Conservation (phyloP, 2,888 invertebrate species). For the Crossocerus cetratus region DNA sequence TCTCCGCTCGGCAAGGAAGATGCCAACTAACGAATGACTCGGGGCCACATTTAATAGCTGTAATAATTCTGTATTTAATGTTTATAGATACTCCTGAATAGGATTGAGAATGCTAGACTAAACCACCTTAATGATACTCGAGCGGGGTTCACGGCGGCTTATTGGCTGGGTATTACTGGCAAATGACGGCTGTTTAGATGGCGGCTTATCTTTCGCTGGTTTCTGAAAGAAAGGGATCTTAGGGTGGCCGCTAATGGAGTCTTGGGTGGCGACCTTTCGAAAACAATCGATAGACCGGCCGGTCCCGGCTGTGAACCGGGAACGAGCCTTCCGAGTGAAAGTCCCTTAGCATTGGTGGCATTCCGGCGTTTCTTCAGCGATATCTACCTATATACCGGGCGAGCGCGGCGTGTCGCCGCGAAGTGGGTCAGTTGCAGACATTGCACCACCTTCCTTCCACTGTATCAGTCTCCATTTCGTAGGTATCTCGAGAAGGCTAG, state of each 20-base stretch:
- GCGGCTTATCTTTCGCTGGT: conserved; percentile 40
- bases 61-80: no score
- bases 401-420: conserved; percentile 27
- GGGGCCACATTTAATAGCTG: no score
- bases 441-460: conserved; percentile 66
- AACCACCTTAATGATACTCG: no score
- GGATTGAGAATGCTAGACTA: no score
- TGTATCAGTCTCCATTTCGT: conserved; percentile 50
- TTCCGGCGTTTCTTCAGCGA: conserved; percentile 70
- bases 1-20: no score
- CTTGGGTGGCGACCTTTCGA: conserved; percentile 68
- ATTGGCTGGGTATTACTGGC: conserved; percentile 10
- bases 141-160: no score
- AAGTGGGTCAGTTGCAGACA: conserved; percentile 69
- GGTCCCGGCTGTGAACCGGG: conserved; percentile 58
- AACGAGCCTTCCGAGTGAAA: conserved; percentile 69
- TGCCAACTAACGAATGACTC: no score
- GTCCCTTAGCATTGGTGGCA: conserved; percentile 68
- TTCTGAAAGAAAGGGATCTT: conserved; percentile 58
- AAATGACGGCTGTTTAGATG: conserved; percentile 24
- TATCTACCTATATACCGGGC: conserved; percentile 40
- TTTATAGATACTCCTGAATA: no score
- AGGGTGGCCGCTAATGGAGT: conserved; percentile 65
- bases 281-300: conserved; percentile 68
- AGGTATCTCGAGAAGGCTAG: conserved; percentile 13